A percentile compares a stretch with the other conserved stretches of the same genome.
These are phyloP conservation scores for Venustaconcha ellipsiformis DNA, from an alignment of 1,140 invertebrate species.

Conservation along the genomic window DNA sequence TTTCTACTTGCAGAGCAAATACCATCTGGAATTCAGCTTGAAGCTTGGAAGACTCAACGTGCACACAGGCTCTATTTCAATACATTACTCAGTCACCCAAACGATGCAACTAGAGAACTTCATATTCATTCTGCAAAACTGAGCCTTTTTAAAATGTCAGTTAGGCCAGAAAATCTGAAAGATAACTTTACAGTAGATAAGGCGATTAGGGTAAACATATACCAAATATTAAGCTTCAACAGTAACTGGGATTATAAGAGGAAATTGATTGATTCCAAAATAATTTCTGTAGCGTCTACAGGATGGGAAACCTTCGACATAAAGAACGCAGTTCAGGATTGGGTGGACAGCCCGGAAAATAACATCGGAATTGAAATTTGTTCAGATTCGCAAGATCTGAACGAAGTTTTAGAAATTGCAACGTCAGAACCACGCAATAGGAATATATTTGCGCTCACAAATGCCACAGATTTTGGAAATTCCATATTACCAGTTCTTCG, in stretches of 20 bases:
- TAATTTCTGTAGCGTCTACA: constrained; percentile 1
- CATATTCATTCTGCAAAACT: constrained; percentile 21
- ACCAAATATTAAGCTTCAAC: constrained; percentile 24
- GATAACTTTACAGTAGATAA: constrained; percentile 29
- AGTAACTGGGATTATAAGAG: constrained; percentile 18
- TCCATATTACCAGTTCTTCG: constrained; percentile 20
- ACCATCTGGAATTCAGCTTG: neutral
- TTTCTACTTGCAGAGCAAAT: constrained; percentile 20
- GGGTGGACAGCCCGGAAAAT: constrained; percentile 25
- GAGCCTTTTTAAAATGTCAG: constrained; percentile 5
- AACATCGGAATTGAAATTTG: constrained; percentile 37
- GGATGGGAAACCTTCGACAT: constrained; percentile 34
- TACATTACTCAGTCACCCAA: constrained; percentile 6
- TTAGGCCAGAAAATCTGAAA: constrained; percentile 18
- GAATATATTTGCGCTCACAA: constrained; percentile 4
- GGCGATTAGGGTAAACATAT: constrained; percentile 18
- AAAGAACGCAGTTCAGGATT: constrained; percentile 22
- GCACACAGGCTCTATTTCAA: constrained; percentile 15
- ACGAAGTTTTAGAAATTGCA: constrained; percentile 20
- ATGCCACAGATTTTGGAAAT: constrained; percentile 12
- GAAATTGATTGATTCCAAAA: constrained; percentile 23
- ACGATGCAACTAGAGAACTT: constrained; percentile 18
- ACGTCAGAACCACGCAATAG: neutral
- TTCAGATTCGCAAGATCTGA: constrained; percentile 28
- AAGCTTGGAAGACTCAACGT: constrained; percentile 8